Base-by-base conservation (phyloP, 2,888 invertebrate genomes). In the Agrochola litura region DNA sequence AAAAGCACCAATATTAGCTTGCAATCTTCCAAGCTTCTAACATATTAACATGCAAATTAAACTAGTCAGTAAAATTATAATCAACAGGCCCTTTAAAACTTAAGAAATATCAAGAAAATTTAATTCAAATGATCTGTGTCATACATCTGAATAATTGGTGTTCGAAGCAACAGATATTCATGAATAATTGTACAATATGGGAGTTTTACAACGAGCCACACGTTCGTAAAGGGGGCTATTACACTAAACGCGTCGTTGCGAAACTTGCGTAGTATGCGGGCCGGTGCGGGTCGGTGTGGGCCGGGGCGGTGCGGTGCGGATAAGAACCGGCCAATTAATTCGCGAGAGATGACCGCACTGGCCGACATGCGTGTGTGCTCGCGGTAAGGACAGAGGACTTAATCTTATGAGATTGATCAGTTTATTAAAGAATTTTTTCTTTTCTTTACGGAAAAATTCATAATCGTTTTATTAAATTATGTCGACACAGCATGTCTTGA, bases 191-290 rank as follows among this genome's bases (percentile, higher is more conserved):
- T 82, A 84, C 80, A 85, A 79, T 75, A 74, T 74, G 69, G 61
- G 41, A 64, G 74, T 71, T 52, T 82, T 79, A 76, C 82, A 82
- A 82, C 67, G 43, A 79, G 41, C 64, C 46, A 56, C 73, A 69
- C 56, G 79, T 70, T 65, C 46, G 60, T 78, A 76, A 77, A 73
- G 61, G 63, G 66, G 84, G 85, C 82, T 87, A 87, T 82, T 83
- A 86, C 78, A 68, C 70, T 88, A 86, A 86, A 82, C 65, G 80
- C 54, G 46, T 61, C 61, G 85, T 91, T 91, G 88, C 86, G 89
- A 84, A 92, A 92, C 88, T 82, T 89, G 89, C 85, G 86, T 87
- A 89, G 92, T 91, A 91, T 90, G 90, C 85, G 86, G 83, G 74
- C 76, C 73, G n/a, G 70, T 41, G 56, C 77, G 25, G 63, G 46